These are phyloP conservation scores for Halcyon senegalensis DNA, from an alignment of 2,113 vertebrate species.

Conservation along the genomic window DNA sequence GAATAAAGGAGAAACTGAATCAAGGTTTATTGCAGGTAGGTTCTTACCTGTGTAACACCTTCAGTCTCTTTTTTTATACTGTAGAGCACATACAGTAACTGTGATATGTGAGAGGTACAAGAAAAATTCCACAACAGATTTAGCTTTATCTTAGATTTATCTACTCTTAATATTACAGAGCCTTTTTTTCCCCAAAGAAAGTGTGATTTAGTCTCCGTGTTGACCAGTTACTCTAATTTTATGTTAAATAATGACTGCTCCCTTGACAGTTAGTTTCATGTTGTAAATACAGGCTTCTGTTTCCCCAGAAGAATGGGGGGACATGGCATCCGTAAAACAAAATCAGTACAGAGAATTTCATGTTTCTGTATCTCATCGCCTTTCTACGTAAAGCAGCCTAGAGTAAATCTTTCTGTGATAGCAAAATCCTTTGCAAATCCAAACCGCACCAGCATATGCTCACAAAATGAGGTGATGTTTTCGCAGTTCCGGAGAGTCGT, in stretches of 20 bases:
- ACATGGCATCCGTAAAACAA: background rate
- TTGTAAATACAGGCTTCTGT: background rate
- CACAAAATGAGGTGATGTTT: background rate
- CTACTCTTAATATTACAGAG: background rate
- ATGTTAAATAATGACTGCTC: background rate
- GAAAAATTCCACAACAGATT: background rate
- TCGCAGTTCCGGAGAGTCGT: background rate
- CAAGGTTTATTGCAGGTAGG: slow-evolving; percentile 81
- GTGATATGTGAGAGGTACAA: background rate
- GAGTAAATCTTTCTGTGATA: background rate
- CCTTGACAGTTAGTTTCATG: background rate
- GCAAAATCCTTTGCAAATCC: background rate
- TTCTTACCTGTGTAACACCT: background rate
- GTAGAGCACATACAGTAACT: background rate
- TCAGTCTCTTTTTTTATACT: background rate
- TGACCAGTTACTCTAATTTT: background rate
- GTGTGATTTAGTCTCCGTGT: background rate
- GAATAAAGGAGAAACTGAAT: slow-evolving; percentile 94
- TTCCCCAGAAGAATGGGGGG: background rate
- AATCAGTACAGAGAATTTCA: background rate
- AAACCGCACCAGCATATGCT: background rate
- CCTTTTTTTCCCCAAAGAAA: background rate
- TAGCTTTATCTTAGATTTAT: background rate
- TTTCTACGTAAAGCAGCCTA: background rate
- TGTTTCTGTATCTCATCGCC: background rate